A percentile compares a stretch with the other conserved stretches of the same genome.
Conservation (phyloP, 2,113 vertebrate species). For the Arothron firmamentum region DNA sequence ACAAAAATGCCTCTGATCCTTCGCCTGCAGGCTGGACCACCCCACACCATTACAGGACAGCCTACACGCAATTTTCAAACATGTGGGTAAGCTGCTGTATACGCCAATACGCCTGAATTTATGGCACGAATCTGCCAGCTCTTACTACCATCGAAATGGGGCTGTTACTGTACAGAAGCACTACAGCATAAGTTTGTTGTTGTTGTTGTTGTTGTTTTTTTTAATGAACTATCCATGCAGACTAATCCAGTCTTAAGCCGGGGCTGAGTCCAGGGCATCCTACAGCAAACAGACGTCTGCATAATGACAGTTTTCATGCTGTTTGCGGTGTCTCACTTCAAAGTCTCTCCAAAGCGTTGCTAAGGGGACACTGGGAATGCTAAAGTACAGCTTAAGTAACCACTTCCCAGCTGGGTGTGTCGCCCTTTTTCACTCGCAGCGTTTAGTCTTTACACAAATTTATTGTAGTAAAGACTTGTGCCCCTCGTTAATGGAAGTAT, state of each 20-base stretch:
- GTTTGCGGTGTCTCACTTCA: constrained; percentile 61
- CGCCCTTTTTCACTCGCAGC: constrained; percentile 53
- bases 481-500: constrained; percentile 49
- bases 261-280: constrained; percentile 28
- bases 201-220: background rate
- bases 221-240: constrained; percentile 22
- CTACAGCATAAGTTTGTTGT: no score
- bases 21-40: constrained; percentile 21
- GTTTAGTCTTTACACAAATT: constrained; percentile 51
- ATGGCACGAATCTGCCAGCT: no score
- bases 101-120: background rate
- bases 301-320: constrained; percentile 66
- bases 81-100: background rate
- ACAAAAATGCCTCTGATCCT: constrained; percentile 23
- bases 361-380: constrained; percentile 60
- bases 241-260: constrained; percentile 16
- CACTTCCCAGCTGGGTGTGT: constrained; percentile 72
- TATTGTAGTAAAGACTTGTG: constrained; percentile 66
- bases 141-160: background rate
- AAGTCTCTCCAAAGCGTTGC: constrained; percentile 63
- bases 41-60: constrained; percentile 16
- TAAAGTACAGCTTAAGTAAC: constrained; percentile 64
- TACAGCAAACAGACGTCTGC: constrained; percentile 56
- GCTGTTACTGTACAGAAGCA: background rate
- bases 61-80: background rate